phyloP scores from a whole-genome alignment of 2,888 invertebrate genomes.

The Cynaeus angustus region DNA sequence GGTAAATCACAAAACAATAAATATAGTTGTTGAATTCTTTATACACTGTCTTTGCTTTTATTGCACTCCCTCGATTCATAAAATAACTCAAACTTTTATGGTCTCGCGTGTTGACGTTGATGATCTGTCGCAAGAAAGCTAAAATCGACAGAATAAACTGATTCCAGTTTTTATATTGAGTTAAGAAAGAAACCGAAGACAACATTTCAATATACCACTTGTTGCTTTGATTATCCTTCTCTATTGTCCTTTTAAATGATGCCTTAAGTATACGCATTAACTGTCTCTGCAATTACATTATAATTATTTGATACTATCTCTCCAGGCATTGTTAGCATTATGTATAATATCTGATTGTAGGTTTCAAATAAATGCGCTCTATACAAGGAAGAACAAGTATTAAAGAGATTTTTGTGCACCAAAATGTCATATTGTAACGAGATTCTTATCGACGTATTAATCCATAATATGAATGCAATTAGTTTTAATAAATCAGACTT shows the following conservation, averaged over 20 bases:
- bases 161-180: neutral
- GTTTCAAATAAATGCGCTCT: no score
- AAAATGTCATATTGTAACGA: no score
- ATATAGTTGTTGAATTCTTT: constrained; percentile 34
- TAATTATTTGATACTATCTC: constrained; percentile 30
- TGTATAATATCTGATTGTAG: constrained; percentile 10
- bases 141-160: constrained; percentile 8
- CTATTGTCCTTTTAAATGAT: constrained; percentile 26
- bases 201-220: constrained; percentile 16
- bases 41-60: constrained; percentile 13
- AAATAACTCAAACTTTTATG: constrained; percentile 45
- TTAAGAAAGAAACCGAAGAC: constrained; percentile 1
- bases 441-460: no score
- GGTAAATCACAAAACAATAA: constrained; percentile 25
- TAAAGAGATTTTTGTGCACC: no score
- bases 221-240: constrained; percentile 22
- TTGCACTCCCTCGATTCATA: constrained; percentile 41
- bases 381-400: no score
- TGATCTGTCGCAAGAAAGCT: constrained; percentile 31
- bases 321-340: constrained; percentile 1
- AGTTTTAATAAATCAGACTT: no score
- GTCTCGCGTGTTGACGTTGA: constrained; percentile 45
- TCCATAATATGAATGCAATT: no score
- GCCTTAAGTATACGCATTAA: constrained; percentile 18
- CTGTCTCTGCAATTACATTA: constrained; percentile 15